These are phyloP conservation scores for Aporophyla lueneburgensis DNA, from an alignment of 2,888 invertebrate genomes.

Conservation along the genomic window DNA sequence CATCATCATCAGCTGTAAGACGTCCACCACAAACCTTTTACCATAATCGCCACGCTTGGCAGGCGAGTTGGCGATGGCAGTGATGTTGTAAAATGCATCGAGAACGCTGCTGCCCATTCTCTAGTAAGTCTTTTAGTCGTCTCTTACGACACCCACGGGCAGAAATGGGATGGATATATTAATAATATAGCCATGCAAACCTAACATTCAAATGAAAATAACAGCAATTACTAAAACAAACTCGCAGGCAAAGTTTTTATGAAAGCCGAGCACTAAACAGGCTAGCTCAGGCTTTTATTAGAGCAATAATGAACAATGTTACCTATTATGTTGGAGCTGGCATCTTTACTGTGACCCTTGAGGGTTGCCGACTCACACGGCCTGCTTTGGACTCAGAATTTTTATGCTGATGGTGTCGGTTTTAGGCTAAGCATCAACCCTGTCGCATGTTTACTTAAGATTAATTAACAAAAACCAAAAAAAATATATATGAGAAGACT, in stretches of 20 bases:
- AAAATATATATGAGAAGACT: no score
- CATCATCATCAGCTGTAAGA: no score
- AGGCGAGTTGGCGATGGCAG: no score
- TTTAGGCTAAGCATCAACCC: not conserved
- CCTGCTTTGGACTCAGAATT: not conserved
- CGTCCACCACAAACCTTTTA: no score
- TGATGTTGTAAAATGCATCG: no score
- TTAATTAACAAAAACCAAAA: no score
- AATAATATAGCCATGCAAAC: not conserved
- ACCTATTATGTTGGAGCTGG: constrained; percentile 42
- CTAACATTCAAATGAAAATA: constrained; percentile 43
- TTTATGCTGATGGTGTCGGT: not conserved
- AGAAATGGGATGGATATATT: no score
- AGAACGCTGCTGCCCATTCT: no score
- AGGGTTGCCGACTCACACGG: constrained; percentile 26
- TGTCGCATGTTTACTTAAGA: no score
- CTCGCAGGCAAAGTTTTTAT: constrained; percentile 32
- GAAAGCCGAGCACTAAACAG: constrained; percentile 45
- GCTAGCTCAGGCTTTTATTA: constrained; percentile 45
- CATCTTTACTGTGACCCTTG: constrained; percentile 52
- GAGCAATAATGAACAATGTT: constrained; percentile 59
- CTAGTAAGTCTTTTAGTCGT: no score
- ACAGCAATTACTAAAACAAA: constrained; percentile 41
- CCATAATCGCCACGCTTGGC: no score
- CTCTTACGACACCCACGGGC: no score